These are phyloP conservation scores for Arnoldichthys spilopterus DNA, from an alignment of 2,797 vertebrate species.

Conservation along the genomic window DNA sequence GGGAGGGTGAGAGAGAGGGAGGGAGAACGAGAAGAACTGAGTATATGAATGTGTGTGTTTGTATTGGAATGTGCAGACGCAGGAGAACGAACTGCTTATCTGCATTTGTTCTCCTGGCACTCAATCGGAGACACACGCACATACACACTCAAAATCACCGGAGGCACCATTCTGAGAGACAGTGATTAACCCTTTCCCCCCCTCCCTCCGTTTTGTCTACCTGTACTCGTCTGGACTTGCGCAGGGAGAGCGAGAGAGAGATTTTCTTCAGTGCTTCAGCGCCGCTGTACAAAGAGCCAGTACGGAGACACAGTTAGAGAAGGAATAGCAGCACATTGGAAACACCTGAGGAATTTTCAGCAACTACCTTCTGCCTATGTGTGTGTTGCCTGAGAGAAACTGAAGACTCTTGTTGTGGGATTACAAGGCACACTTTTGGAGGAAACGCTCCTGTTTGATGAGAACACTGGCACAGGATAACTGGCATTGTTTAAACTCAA, in stretches of 20 bases:
- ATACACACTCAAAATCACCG: conserved; percentile 52
- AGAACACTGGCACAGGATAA: neutral
- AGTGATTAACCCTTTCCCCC: conserved; percentile 43
- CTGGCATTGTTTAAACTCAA: neutral
- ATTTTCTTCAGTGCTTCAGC: neutral
- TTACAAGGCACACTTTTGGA: neutral
- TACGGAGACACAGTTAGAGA: neutral
- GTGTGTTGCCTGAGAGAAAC: neutral
- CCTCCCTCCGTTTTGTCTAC: conserved; percentile 29
- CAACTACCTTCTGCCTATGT: neutral
- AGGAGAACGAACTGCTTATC: conserved; percentile 74
- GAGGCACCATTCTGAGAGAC: conserved; percentile 44
- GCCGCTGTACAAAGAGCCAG: neutral
- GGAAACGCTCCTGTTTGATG: neutral
- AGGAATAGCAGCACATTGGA: neutral
- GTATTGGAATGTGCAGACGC: conserved; percentile 74
- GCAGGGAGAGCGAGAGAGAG: conserved; percentile 1
- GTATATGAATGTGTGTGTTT: conserved; percentile 26
- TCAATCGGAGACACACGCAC: conserved; percentile 54
- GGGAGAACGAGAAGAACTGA: neutral
- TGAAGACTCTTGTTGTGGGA: neutral
- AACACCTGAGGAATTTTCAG: conserved; percentile 15
- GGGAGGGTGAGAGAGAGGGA: neutral
- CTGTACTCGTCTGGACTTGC: conserved; percentile 50
- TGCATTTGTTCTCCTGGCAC: conserved; percentile 69